Evolutionary conservation across 2,797 vertebrate species (phyloP), one percentile per base, ranked within the genome.

Genomic region (Myoxocephalus aenaeus): DNA sequence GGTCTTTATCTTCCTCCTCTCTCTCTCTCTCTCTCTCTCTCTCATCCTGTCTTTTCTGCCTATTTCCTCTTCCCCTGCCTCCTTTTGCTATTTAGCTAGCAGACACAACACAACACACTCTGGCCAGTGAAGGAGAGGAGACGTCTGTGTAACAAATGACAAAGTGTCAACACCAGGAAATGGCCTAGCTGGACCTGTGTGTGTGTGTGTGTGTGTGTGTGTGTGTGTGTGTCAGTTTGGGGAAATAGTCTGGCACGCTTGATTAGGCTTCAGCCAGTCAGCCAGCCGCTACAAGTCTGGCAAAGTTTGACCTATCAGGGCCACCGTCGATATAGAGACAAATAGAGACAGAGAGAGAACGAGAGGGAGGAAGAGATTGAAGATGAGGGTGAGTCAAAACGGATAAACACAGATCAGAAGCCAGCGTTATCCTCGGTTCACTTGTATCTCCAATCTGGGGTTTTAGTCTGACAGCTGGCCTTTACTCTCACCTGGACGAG

Each of bases 241-340:
- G 90, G 87, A 87, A 92, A 93, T 90, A 89, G 90, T 86, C 79
- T 87, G 80, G 79, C 90, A 81, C 80, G 82, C 89, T 93, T 93
- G 92, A 94, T 94, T 94, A 88, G 40, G 59, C 84, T 83, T 86
- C 79, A 90, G 85, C 85, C 83, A 75, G 81, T 77, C 70, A 93
- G 76, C 74, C 75, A 80, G 82, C 73, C 75, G 75, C 86, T 83
- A 70, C 86, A 87, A 14, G 84, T 90, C 90, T 88, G 87, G 88
- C 90, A 88, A 88, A 86, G 88, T 92, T 85, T 78, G 90, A 94
- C 91, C 92, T 94, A 93, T 93, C 87, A 61, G 80, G 84, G 79
- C 86, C 87, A 79, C 84, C 73, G 79, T 44, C 80, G 86, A 85
- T 70, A 75, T 34, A 74, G 72, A 58, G 54, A 70, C 67, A 25